Evolutionary conservation across 2,888 invertebrate genomes (phyloP), one percentile per base, ranked within the genome.

Genomic region (Perizoma flavofasciatum): DNA sequence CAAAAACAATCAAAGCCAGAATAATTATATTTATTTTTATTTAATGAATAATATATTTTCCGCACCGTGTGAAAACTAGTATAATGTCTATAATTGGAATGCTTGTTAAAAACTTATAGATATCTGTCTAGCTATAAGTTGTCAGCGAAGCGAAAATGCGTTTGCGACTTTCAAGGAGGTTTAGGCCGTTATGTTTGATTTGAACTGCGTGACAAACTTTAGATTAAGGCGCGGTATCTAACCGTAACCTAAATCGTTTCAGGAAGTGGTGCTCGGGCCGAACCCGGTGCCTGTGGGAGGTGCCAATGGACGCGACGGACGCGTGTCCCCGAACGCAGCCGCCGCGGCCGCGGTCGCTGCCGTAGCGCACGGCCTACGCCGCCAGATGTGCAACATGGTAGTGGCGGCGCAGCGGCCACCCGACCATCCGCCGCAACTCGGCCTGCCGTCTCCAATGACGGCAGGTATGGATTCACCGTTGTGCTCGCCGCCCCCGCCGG

Each of bases 351-450:
- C 97, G 41, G 96, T 97, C 44, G 96, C 96, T 8, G 96, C 96
- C 11, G 97, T 97, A 56, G 97, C 97, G 10, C 96, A 96, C 88
- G 96, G 96, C 46, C 92, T 97, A 59, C 94, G 97, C 52, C 97
- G 97, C 71, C 97, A 97, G 86, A 96, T 97, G 96, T 96, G 95
- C 93, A 95, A 94, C 84, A 95, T 95, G 95, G 95, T 95, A 59
- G 96, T 96, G 11, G 86, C 89, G 6, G 88, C 89, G 43, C 90
- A 89, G 74, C 81, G 89, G 22, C 88, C 89, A 10, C 78, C 81
- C 44, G 89, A 89, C 62, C 89, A 89, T 66, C 83, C 86, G 70
- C 89, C 93, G 80, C 93, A 93, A 88, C 93, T 77, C 72, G 88
- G 83, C 68, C 88, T 75, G 71, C 92, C 82, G 64, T 94, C 88